A percentile compares a stretch with the other conserved stretches of the same genome.
phyloP scores from a whole-genome alignment of 2,888 invertebrate genomes.

The Eutolmus rufibarbis region DNA sequence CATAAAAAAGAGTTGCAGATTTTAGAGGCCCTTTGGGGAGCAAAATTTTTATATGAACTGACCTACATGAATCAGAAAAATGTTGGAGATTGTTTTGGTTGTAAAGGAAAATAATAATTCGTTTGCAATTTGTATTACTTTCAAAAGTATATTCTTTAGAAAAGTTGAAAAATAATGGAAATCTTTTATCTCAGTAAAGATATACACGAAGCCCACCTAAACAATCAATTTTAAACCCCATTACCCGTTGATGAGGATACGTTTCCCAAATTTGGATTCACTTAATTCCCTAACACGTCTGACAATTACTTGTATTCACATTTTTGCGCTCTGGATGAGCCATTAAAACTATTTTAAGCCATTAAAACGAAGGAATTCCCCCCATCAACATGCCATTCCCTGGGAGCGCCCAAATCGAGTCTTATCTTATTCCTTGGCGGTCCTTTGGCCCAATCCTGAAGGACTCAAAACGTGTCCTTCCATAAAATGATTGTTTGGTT shows the following conservation, averaged over 20 bases:
- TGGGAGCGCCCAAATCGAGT: neutral
- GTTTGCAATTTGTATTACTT: too few species aligned
- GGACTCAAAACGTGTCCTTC: slow-evolving; percentile 18
- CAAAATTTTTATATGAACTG: neutral
- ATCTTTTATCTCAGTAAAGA: neutral
- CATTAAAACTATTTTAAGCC: neutral
- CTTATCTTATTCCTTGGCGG: neutral
- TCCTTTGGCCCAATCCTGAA: neutral
- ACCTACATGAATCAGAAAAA: neutral
- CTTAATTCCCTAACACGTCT: neutral
- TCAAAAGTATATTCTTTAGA: neutral
- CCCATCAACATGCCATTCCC: neutral
- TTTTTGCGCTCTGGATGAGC: neutral
- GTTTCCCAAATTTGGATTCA: neutral
- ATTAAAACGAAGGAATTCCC: neutral
- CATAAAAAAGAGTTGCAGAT: neutral
- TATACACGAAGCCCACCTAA: neutral
- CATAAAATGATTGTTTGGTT: slow-evolving; percentile 39
- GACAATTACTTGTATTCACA: neutral
- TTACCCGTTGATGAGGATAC: neutral
- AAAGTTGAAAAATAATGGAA: neutral
- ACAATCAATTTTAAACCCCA: neutral
- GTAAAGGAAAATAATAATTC: neutral
- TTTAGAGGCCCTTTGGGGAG: neutral
- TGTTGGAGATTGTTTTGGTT: neutral